These are phyloP conservation scores for Zelleria hepariella DNA, from an alignment of 2,888 invertebrate genomes.

Conservation along the genomic window DNA sequence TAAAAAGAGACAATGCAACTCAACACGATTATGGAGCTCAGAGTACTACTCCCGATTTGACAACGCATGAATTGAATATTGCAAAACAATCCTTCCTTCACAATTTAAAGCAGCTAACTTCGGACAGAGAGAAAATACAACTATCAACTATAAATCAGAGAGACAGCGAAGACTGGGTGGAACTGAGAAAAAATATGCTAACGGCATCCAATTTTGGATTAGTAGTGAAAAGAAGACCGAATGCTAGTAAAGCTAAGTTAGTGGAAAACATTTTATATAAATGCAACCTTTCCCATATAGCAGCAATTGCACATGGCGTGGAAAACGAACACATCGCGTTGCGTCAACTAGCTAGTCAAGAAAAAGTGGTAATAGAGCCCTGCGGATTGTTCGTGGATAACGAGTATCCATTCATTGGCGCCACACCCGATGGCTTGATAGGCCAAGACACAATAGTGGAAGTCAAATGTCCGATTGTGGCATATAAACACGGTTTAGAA, in stretches of 20 bases:
- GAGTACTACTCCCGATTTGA: no score
- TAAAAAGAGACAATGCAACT: not conserved
- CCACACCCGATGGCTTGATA: constrained; percentile 11
- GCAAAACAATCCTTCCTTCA: constrained; percentile 13
- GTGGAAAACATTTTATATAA: constrained; percentile 10
- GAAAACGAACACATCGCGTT: constrained; percentile 12
- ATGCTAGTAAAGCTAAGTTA: constrained; percentile 6
- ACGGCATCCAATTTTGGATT: constrained; percentile 8
- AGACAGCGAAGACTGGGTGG: constrained; percentile 19
- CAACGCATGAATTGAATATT: no score
- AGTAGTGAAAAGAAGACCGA: constrained; percentile 8
- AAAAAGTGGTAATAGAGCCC: constrained; percentile 5
- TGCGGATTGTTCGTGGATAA: constrained; percentile 11
- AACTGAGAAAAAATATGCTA: constrained; percentile 14
- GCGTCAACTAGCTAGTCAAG: constrained; percentile 5
- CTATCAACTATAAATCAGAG: constrained; percentile 15
- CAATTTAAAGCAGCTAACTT: constrained; percentile 11
- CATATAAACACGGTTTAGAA: constrained; percentile 8
- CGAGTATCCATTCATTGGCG: constrained; percentile 10
- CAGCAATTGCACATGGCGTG: constrained; percentile 12
- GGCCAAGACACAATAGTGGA: constrained; percentile 6
- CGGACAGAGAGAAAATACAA: constrained; percentile 12
- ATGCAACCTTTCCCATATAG: constrained; percentile 3
- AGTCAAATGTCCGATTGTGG: constrained; percentile 10
- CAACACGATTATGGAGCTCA: constrained; percentile 17